Evolutionary conservation across 2,113 vertebrate species (phyloP), one percentile per base, ranked within the genome.

Genomic region (Upupa epops): DNA sequence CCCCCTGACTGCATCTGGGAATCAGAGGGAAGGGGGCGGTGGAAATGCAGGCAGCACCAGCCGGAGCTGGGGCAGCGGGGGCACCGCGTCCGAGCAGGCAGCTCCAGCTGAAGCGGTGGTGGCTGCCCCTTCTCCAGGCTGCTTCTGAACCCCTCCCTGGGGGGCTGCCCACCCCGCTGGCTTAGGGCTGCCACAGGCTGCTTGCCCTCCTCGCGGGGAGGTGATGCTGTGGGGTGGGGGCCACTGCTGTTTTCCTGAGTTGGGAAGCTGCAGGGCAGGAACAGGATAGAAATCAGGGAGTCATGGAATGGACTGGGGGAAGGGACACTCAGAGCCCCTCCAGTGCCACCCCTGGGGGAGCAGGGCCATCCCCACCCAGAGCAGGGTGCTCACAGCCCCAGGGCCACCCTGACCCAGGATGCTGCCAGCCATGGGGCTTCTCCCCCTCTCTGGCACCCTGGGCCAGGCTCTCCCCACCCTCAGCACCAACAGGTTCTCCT

Each of bases 251-350:
- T 80, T 83, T 90, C 59, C 73, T 34, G 9, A 81, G 54, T 32
- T 76, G 88, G 64, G 51, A 65, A 87, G 55, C 52, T 76, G 68
- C 89, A 58, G 81, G 72, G 80, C 88, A 95, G 85, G 28, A 86
- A 89, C 77, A 55, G 65, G 75, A 90, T 93, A 95, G 96, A 91
- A 48, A 20, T 48, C 46, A 48, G 6, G 20, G 46, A 48, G 20
- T 21, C 46, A 48, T 19, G 20, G 46, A 48, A 17, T 48, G 46
- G 46, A 20, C 20, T 48, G 46, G 17, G 46, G 18, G 17, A 20
- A 48, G 46, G 46, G 46, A 48, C 46, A 17, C 20, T 48, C 46
- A 48, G 6, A 48, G 19, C 46, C 20, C 19, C 13, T 21, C 46
- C 46, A 48, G 46, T 48, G 14, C 46, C 18, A 48, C 17, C 46